Base-by-base conservation (phyloP, 2,888 invertebrate genomes). In the Meganola albula region DNA sequence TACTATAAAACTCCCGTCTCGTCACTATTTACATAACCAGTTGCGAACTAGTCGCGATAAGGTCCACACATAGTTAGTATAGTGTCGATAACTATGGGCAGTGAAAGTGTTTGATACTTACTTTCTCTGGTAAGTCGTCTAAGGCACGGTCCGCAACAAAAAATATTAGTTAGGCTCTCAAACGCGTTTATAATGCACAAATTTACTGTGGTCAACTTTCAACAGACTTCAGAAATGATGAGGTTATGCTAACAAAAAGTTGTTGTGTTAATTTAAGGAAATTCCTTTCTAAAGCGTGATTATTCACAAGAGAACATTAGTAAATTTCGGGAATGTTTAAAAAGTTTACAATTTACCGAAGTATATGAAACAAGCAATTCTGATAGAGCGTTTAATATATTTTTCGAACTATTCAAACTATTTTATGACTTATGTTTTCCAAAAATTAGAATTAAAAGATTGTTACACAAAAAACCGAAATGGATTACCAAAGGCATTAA, bases 391-490 rank as follows among this genome's bases (percentile, higher is more conserved):
- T 33, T 26, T 33, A 20, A 31, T 20, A 16, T 23, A 12, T 33
- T 33, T 4, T 16, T 16, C 10, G 24, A 33, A 4, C 2, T 23
- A 6, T 33, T 14, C 9, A 33, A 27, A 24, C 7, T 33, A 16
- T 27, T 33, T 8, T 27, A 33, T 9, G 23, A 33, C 12, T 18
- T 33, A 33, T 33, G 33, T 12, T 33, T 33, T 27, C 33, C 33
- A 7, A 24, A 27, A 9, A 23, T 23, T 24, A 33, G 18, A 33
- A 23, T 27, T 23, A 33, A 33, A 24, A 11, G 22, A 8, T 24
- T 22, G 6, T 3, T 12, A 7, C 7, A 10, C 18, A 27, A 23
- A 33, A 27, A 4, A 16, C 16, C 27, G 1, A 33, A 33, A 11
- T 33, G 27, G 27, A 33, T 33, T 18, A 11, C 27, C 22, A 27